Conservation (phyloP, 2,113 vertebrate species). For the Elaphurus davidianus region DNA sequence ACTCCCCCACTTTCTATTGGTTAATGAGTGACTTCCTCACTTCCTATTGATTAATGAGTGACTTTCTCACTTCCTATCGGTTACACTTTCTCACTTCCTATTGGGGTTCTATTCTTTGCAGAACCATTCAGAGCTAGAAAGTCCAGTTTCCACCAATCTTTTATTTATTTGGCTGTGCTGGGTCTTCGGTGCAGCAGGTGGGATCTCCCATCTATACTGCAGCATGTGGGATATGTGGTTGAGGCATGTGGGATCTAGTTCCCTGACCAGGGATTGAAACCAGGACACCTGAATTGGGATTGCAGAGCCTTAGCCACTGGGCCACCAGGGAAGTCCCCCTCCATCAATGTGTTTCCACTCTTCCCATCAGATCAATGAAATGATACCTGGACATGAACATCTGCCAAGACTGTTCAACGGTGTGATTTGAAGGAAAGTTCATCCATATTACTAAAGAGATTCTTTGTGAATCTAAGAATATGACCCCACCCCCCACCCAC, state of each 20-base stretch:
- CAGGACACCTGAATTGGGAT: not conserved
- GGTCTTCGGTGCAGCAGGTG: not conserved
- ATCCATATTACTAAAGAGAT: not conserved
- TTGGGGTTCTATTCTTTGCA: not conserved
- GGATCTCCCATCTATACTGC: not conserved
- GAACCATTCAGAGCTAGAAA: not conserved
- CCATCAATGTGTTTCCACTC: not conserved
- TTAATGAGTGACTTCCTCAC: not conserved
- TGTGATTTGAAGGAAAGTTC: slow-evolving; percentile 31
- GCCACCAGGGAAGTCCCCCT: not conserved
- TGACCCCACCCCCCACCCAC: fast-evolving
- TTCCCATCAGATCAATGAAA: slow-evolving; percentile 35
- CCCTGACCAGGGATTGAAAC: not conserved
- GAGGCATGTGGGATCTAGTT: not conserved
- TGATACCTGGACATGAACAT: not conserved
- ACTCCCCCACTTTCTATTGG: not conserved
- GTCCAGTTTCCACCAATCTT: not conserved
- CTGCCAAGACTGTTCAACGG: not conserved
- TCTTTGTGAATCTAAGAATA: not conserved
- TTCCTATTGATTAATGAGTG: not conserved
- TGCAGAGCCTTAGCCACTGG: not conserved
- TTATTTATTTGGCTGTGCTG: not conserved
- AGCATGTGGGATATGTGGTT: not conserved
- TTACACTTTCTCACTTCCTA: not conserved
- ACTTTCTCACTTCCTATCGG: not conserved